Evolutionary conservation across 2,888 invertebrate species (phyloP), one percentile per base, ranked within the genome.

Genomic region (Anthrax anthrax): DNA sequence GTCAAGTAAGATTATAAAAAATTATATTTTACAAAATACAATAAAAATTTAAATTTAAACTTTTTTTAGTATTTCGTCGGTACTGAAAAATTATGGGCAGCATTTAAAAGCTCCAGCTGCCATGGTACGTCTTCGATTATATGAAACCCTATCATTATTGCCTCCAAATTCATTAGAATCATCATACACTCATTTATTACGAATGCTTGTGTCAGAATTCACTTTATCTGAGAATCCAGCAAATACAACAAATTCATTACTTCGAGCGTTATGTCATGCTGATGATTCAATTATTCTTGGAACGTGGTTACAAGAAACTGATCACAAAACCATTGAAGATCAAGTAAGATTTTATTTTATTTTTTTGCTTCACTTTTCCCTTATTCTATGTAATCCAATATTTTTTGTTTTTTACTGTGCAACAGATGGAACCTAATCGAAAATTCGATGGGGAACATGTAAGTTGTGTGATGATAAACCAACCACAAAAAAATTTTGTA

Each of bases 261-360:
- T 90, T 50, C 72, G 86, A 41, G 75, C 78, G n/a, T 77, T 89
- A 49, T 91, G 91, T 58, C 87, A 89, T 61, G 81, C 83, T 9
- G 87, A 89, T 60, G 89, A 90, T 66, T 88, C 91, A 0, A 87
- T 94, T 38, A 82, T 97, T 46, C 71, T 96, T 34, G 94, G 94
- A 13, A 90, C 91, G 43, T 94, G 94, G 89, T 76, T 95, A 37
- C 90, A 92, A 63, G 94, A 96, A 63, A 94, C 92, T 0, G 95
- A 96, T 66, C 95, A 97, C 66, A 83, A 90, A 51, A 86, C 86
- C 41, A 91, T 97, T 54, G 97, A 97, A 70, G 95, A 96, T 71
- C 96, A 96, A 81, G 95, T 95, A 70, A 42, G 32, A 17, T 13
- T 6, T n/a, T 9, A 23, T 16, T 9, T 18, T 10, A n/a, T 18